Evolutionary conservation across 2,797 vertebrate genomes (phyloP).

Genomic region (Smutsia temminckii): DNA sequence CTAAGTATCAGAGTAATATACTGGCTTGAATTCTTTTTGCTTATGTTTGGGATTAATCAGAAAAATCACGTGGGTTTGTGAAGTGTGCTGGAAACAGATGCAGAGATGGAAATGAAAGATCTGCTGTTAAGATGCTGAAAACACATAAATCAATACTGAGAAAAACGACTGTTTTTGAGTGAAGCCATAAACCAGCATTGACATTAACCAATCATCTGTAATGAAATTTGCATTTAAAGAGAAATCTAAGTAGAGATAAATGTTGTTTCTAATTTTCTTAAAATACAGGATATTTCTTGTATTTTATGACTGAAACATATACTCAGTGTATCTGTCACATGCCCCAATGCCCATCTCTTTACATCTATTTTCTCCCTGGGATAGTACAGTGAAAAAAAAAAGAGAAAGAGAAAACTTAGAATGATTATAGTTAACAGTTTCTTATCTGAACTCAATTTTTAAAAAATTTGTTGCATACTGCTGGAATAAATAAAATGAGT

Average conservation of each 20-base stretch:
- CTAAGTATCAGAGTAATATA: background rate
- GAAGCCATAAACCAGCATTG: background rate
- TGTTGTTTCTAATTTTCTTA: background rate
- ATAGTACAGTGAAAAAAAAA: background rate
- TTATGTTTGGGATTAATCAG: background rate
- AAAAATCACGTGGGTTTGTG: background rate
- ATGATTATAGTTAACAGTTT: background rate
- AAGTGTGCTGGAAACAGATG: background rate
- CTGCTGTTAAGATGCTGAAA: background rate
- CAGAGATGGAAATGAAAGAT: background rate
- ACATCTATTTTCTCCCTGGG: background rate
- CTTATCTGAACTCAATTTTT: conserved; percentile 32
- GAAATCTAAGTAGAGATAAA: background rate
- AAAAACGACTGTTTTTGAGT: background rate
- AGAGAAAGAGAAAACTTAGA: background rate
- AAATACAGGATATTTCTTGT: background rate
- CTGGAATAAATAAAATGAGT: background rate
- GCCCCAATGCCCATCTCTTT: background rate
- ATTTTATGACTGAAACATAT: background rate
- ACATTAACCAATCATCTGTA: background rate
- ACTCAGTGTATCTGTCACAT: background rate
- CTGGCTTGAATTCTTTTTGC: background rate
- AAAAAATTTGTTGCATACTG: background rate
- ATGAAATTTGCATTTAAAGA: background rate
- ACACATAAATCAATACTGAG: background rate